phyloP scores from a whole-genome alignment of 1,140 invertebrate species.

The Trichoplusia ni region DNA sequence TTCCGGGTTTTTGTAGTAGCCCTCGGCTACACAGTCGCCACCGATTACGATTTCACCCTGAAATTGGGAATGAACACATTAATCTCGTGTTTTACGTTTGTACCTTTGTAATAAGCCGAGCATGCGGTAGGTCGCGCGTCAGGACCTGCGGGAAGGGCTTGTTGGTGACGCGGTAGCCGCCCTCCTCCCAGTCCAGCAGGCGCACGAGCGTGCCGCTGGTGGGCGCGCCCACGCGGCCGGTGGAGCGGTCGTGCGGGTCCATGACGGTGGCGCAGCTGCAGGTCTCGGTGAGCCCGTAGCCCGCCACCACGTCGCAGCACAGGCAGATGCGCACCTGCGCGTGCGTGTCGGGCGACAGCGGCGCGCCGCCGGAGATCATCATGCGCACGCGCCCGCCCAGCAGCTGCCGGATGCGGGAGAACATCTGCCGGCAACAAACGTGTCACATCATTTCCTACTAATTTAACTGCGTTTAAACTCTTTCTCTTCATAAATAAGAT shows the following conservation, averaged over 20 bases:
- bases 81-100: no score
- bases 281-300: constrained; percentile 99
- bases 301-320: constrained; percentile 94
- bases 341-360: constrained; percentile 97
- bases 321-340: constrained; percentile 96
- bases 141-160: constrained; percentile 91
- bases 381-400: constrained; percentile 94
- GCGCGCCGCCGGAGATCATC: constrained; percentile 96
- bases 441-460: no score
- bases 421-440: constrained; percentile 83
- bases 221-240: constrained; percentile 94
- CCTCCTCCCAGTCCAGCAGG: constrained; percentile 97
- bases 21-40: constrained; percentile 94
- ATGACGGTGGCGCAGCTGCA: constrained; percentile 95
- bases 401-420: constrained; percentile 88
- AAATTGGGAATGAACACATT: background rate
- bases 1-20: constrained; percentile 96
- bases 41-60: constrained; percentile 96
- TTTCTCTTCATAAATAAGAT: background rate
- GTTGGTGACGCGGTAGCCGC: constrained; percentile 94
- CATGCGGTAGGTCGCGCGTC: no score
- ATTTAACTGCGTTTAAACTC: no score
- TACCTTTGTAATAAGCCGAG: no score
- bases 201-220: constrained; percentile 92
- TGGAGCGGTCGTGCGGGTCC: constrained; percentile 84